phyloP scores from a whole-genome alignment of 2,797 vertebrate species.

The Nannoperca australis region DNA sequence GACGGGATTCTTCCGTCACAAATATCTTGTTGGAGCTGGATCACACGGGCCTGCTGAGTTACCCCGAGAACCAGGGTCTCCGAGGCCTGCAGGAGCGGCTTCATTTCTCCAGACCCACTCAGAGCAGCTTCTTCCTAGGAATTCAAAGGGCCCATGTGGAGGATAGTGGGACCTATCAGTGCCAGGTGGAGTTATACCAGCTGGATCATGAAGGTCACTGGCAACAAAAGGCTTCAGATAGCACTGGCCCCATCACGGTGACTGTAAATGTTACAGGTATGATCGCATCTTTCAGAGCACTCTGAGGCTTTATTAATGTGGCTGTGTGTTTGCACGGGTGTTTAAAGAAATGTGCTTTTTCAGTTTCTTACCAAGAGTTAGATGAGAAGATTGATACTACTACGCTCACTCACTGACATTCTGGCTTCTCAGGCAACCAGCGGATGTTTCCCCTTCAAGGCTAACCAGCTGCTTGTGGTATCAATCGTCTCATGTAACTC shows the following conservation, averaged over 20 bases:
- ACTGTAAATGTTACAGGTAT: slow-evolving; percentile 62
- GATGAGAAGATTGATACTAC: neutral
- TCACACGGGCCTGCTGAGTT: slow-evolving; percentile 61
- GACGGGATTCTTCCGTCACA: neutral
- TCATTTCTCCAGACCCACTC: slow-evolving; percentile 57
- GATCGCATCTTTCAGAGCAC: neutral
- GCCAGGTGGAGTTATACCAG: slow-evolving; percentile 71
- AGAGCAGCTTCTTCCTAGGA: slow-evolving; percentile 54
- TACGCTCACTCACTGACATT: neutral
- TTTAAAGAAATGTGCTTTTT: neutral
- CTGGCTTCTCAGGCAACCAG: no score
- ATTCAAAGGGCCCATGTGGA: slow-evolving; percentile 52
- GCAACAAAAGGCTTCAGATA: slow-evolving; percentile 58
- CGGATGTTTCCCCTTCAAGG: no score
- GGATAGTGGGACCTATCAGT: slow-evolving; percentile 69
- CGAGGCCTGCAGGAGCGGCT: slow-evolving; percentile 61
- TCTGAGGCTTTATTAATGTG: neutral
- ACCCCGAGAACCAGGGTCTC: slow-evolving; percentile 21
- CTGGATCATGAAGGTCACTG: slow-evolving; percentile 51
- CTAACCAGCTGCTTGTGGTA: no score
- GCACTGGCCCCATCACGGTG: slow-evolving; percentile 31
- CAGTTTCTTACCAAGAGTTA: neutral
- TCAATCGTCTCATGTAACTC: no score
- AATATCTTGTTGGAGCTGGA: slow-evolving; percentile 54
- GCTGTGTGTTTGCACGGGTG: neutral